Conservation (phyloP, 2,113 vertebrate genomes). For the Eonycteris spelaea region DNA sequence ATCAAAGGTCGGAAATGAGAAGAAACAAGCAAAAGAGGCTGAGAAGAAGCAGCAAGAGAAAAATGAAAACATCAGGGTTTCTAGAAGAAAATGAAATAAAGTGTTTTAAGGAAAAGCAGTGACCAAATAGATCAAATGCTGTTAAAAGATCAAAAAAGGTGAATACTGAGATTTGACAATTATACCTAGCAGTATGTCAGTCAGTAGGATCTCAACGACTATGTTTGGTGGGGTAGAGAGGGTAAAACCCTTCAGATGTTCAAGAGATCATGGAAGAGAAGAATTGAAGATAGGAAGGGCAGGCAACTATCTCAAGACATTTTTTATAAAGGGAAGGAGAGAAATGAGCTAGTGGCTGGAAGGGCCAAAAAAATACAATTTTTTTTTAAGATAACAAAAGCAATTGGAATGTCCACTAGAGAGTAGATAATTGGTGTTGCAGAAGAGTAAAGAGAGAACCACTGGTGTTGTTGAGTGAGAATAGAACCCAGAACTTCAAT, state of each 20-base stretch:
- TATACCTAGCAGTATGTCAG: neutral
- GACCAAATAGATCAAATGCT: neutral
- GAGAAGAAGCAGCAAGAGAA: neutral
- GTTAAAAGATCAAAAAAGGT: neutral
- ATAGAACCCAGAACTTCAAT: neutral
- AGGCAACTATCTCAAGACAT: neutral
- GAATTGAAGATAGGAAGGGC: neutral
- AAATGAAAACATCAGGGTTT: neutral
- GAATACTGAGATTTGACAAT: neutral
- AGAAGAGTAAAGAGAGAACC: neutral
- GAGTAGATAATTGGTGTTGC: neutral
- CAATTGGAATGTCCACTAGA: neutral
- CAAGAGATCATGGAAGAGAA: neutral
- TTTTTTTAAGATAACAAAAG: neutral
- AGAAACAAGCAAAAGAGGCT: neutral
- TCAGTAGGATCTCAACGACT: neutral
- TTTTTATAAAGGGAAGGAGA: neutral
- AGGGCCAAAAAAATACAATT: neutral
- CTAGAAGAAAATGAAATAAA: neutral
- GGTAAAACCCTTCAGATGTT: neutral
- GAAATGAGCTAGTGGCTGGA: neutral
- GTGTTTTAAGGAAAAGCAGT: neutral
- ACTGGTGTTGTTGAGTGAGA: neutral
- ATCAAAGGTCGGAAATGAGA: neutral
- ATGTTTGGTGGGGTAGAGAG: neutral